A percentile compares a stretch with the other conserved stretches of the same genome.
phyloP scores from a whole-genome alignment of 2,888 invertebrate genomes.

The Yponomeuta malinellus region DNA sequence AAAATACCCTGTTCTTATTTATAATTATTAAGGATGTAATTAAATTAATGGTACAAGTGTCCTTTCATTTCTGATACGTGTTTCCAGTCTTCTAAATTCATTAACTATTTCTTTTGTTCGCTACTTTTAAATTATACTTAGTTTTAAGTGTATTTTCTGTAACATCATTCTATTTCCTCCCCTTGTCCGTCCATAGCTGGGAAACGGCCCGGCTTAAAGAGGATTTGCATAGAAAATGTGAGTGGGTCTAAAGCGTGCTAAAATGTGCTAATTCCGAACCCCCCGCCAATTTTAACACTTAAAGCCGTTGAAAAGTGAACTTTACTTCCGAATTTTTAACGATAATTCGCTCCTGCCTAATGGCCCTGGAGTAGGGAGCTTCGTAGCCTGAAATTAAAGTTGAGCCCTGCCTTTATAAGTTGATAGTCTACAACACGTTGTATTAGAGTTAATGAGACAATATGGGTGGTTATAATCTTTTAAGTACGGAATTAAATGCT shows the following conservation, averaged over 20 bases:
- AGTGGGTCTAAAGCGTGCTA: slow-evolving; percentile 42
- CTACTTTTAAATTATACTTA: too few species aligned
- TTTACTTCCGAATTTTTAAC: slow-evolving; percentile 20
- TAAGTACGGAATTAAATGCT: too few species aligned
- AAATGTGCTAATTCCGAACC: slow-evolving; percentile 45
- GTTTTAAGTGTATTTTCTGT: not conserved
- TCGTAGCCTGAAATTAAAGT: slow-evolving; percentile 8
- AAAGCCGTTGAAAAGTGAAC: slow-evolving; percentile 34
- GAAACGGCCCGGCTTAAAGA: slow-evolving; percentile 36
- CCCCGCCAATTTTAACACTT: slow-evolving; percentile 34
- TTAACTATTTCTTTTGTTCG: too few species aligned
- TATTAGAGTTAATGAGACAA: too few species aligned
- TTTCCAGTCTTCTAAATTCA: too few species aligned
- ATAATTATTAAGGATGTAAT: too few species aligned
- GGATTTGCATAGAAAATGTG: slow-evolving; percentile 63
- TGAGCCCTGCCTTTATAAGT: not conserved
- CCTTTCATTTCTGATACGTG: too few species aligned
- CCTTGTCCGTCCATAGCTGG: slow-evolving; percentile 17
- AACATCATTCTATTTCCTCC: not conserved
- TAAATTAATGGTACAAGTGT: too few species aligned
- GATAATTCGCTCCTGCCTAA: slow-evolving; percentile 22
- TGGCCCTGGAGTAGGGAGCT: slow-evolving; percentile 16
- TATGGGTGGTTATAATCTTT: too few species aligned
- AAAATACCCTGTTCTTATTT: too few species aligned
- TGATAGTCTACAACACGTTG: too few species aligned